Conservation (phyloP, 2,888 invertebrate species). For the Temnothorax rugatulus region DNA sequence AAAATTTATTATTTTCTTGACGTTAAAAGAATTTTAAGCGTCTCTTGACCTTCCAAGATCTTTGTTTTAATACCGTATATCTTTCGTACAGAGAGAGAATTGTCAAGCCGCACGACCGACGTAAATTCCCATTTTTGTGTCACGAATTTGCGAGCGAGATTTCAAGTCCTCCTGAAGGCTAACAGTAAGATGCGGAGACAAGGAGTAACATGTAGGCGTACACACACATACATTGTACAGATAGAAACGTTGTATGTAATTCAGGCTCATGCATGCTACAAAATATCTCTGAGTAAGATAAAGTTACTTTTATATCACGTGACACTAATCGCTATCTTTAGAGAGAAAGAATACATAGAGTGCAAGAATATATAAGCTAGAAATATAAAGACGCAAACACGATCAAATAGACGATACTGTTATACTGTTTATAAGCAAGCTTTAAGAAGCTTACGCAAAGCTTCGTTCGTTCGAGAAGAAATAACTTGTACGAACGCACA, state of each 20-base stretch:
- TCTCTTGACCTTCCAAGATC: not conserved
- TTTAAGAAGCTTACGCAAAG: slow-evolving; percentile 38
- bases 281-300: slow-evolving; percentile 22
- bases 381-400: not conserved
- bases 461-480: not conserved
- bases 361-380: slow-evolving; percentile 47
- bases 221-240: not conserved
- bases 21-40: not conserved
- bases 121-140: slow-evolving; percentile 59
- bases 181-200: slow-evolving; percentile 54
- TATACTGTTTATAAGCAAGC: not conserved
- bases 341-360: slow-evolving; percentile 43
- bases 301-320: slow-evolving; percentile 38
- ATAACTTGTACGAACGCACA: slow-evolving; percentile 1
- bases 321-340: slow-evolving; percentile 25
- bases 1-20: not conserved
- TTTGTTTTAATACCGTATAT: not conserved
- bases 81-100: not conserved
- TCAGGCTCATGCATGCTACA: slow-evolving; percentile 57
- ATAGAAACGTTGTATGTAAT: slow-evolving; percentile 14
- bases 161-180: slow-evolving; percentile 38
- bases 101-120: slow-evolving; percentile 53
- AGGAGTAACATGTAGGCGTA: slow-evolving; percentile 7
- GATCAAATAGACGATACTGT: slow-evolving; percentile 6
- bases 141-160: slow-evolving; percentile 27